phyloP scores from a whole-genome alignment of 2,113 vertebrate species.

The Henicopernis longicauda region DNA sequence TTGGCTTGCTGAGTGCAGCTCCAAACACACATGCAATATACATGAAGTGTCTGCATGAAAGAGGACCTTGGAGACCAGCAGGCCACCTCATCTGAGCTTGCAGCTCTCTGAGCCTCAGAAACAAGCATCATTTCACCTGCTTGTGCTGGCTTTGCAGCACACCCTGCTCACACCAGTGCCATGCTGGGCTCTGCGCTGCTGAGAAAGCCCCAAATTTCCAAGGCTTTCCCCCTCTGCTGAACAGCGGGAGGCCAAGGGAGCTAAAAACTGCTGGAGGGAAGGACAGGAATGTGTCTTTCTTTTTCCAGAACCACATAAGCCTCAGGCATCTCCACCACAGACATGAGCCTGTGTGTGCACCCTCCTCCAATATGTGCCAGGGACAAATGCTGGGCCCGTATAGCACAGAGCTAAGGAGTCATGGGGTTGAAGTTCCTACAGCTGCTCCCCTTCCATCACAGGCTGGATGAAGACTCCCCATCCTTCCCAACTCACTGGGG shows the following conservation, averaged over 20 bases:
- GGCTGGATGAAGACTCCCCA: not conserved
- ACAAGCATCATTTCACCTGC: not conserved
- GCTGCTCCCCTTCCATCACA: not conserved
- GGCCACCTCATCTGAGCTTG: not conserved
- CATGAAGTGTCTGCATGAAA: not conserved
- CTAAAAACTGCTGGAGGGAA: not conserved
- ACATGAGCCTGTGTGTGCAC: not conserved
- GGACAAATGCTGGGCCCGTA: not conserved
- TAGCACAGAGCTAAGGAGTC: not conserved
- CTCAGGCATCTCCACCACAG: not conserved
- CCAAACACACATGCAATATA: not conserved
- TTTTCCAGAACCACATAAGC: not conserved
- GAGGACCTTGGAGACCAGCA: not conserved
- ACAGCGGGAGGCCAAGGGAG: not conserved
- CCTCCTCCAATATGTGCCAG: rapidly evolving
- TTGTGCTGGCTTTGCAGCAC: not conserved
- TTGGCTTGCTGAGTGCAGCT: not conserved
- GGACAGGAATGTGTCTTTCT: not conserved
- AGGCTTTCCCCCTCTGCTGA: not conserved
- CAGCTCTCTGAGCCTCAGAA: not conserved
- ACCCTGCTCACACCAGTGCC: not conserved
- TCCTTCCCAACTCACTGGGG: not conserved
- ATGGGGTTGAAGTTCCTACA: not conserved
- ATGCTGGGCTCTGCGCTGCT: not conserved
- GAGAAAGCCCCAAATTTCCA: rapidly evolving